Evolutionary conservation across 30 jellyfish, hydroid and myxozoan genomes (phyloP).

Genomic region (Aurelia sp.): DNA sequence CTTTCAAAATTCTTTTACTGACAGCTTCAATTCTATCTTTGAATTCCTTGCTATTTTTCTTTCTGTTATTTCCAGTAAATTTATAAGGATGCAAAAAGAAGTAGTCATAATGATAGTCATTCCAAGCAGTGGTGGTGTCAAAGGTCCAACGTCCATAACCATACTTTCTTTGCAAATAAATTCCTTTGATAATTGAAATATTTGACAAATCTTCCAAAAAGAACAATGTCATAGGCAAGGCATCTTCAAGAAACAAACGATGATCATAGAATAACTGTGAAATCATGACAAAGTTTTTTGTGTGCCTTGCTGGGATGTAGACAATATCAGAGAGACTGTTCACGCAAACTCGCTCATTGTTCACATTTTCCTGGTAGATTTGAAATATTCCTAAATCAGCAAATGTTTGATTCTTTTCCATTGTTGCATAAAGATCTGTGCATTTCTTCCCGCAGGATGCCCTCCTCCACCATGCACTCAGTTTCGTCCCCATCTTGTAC

Average conservation of each 20-base stretch:
- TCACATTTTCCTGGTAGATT: neutral
- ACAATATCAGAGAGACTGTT: constrained; percentile 48
- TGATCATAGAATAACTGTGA: constrained; percentile 40
- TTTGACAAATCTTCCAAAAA: constrained; percentile 23
- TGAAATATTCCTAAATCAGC: neutral
- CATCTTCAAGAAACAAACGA: constrained; percentile 52
- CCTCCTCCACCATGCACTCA: constrained; percentile 46
- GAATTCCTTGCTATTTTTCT: constrained; percentile 2
- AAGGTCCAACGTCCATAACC: constrained; percentile 30
- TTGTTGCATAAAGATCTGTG: neutral
- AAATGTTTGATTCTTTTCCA: constrained; percentile 7
- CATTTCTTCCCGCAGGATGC: constrained; percentile 34
- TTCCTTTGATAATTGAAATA: constrained; percentile 13
- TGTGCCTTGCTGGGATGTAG: constrained; percentile 43
- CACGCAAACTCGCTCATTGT: constrained; percentile 16
- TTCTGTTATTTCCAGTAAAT: constrained; percentile 21
- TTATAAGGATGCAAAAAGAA: constrained; percentile 48
- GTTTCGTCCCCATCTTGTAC: neutral
- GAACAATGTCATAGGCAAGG: constrained; percentile 46
- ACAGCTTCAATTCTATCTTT: constrained; percentile 5
- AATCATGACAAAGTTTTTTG: constrained; percentile 10
- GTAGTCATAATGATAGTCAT: constrained; percentile 7
- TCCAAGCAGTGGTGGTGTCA: constrained; percentile 25
- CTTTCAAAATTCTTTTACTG: neutral
- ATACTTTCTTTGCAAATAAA: constrained; percentile 33